A percentile compares a stretch with the other conserved stretches of the same genome.
phyloP scores from a whole-genome alignment of 2,797 vertebrate species.

The Enteromius treurensis region DNA sequence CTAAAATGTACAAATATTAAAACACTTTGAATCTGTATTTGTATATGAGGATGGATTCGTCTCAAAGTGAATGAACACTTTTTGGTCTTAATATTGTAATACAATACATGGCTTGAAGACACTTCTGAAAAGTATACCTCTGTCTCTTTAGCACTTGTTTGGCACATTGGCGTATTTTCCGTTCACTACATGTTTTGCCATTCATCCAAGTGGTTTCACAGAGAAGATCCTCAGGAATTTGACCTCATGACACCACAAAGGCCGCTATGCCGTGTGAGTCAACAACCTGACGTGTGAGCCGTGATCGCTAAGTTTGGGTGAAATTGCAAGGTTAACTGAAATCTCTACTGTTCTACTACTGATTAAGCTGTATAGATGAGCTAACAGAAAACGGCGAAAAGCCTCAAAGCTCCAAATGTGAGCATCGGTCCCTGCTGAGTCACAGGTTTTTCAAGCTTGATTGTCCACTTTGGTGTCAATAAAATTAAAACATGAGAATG shows the following conservation, averaged over 20 bases:
- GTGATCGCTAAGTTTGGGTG: neutral
- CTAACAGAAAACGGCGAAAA: neutral
- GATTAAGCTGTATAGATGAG: neutral
- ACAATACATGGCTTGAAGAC: neutral
- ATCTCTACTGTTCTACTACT: neutral
- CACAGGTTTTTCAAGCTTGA: neutral
- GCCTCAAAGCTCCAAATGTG: neutral
- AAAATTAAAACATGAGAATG: slow-evolving; percentile 2
- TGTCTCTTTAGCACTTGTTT: neutral
- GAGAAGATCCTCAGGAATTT: slow-evolving; percentile 22
- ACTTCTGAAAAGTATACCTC: neutral
- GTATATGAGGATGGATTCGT: neutral
- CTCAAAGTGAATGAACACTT: neutral
- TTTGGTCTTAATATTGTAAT: neutral
- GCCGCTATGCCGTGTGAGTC: neutral
- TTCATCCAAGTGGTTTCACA: slow-evolving; percentile 1
- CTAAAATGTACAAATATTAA: neutral
- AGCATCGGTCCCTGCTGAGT: neutral
- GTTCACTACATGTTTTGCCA: neutral
- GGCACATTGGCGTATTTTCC: neutral
- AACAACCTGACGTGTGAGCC: slow-evolving; percentile 12
- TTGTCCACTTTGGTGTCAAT: neutral
- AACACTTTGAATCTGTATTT: neutral
- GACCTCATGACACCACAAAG: slow-evolving; percentile 20
- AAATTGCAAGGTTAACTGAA: neutral